phyloP scores from a whole-genome alignment of 2,888 invertebrate genomes.

The Subacronicta megacephala region DNA sequence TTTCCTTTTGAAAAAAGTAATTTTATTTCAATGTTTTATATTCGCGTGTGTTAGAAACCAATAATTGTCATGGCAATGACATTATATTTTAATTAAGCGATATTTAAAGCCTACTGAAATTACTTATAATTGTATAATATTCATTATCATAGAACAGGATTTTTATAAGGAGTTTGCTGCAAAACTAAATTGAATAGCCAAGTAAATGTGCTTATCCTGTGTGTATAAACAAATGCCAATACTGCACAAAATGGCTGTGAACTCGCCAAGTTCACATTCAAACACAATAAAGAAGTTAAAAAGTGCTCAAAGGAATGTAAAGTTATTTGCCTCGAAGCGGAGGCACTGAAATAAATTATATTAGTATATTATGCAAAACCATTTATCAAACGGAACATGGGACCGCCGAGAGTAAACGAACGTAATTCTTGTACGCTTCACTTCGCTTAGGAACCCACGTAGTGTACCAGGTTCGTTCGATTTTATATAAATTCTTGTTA shows the following conservation, averaged over 20 bases:
- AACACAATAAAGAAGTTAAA: conserved; percentile 2
- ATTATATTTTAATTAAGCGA: no score
- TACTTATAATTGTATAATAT: no score
- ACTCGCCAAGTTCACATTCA: conserved; percentile 7
- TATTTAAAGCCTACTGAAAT: no score
- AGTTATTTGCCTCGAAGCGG: conserved; percentile 31
- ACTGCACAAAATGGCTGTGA: conserved; percentile 20
- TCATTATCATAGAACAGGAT: no score
- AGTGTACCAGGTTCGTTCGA: not conserved
- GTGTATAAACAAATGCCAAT: conserved; percentile 6
- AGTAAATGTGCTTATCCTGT: no score
- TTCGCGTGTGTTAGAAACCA: no score
- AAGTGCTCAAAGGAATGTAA: conserved; percentile 25
- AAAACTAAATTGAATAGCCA: no score
- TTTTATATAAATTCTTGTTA: conserved; percentile 2
- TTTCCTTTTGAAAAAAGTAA: no score
- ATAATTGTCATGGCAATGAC: no score
- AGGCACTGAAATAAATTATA: conserved; percentile 33
- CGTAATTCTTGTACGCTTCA: conserved; percentile 13
- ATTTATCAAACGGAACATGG: conserved; percentile 43
- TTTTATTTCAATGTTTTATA: no score
- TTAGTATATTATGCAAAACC: conserved; percentile 44
- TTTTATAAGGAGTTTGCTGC: no score
- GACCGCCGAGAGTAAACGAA: conserved; percentile 7
- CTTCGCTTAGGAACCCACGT: not conserved